Evolutionary conservation across 2,888 invertebrate species (phyloP).

Genomic region (Trachelus iudaicus): DNA sequence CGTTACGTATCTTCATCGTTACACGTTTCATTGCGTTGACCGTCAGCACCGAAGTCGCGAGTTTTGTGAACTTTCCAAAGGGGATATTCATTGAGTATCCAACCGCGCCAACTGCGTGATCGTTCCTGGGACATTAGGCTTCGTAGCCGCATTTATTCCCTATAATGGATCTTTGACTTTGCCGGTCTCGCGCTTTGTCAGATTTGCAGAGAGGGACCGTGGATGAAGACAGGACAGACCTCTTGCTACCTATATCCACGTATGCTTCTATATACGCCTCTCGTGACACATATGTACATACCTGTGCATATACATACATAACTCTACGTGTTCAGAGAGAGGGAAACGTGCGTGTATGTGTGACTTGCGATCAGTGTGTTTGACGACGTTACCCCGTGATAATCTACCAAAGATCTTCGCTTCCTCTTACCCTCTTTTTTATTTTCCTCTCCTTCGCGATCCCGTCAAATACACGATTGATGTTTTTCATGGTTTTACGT

Average conservation of each 20-base stretch:
- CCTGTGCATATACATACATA: neutral
- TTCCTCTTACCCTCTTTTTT: constrained; percentile 9
- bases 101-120: neutral
- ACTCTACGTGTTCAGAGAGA: neutral
- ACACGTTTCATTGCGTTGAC: neutral
- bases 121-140: neutral
- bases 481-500: neutral
- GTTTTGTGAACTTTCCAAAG: neutral
- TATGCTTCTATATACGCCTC: neutral
- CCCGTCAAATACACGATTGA: constrained; percentile 7
- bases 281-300: neutral
- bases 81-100: neutral
- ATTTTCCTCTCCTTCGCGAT: constrained; percentile 6
- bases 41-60: neutral
- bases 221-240: neutral
- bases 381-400: neutral
- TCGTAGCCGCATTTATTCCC: neutral
- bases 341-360: neutral
- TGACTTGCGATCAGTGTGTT: neutral
- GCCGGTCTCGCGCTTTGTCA: neutral
- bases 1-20: neutral
- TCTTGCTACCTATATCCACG: neutral
- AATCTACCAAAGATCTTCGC: constrained; percentile 1
- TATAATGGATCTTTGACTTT: neutral
- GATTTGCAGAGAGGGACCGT: neutral